Conservation (phyloP, 2,888 invertebrate genomes). For the Aphrophora alni region DNA sequence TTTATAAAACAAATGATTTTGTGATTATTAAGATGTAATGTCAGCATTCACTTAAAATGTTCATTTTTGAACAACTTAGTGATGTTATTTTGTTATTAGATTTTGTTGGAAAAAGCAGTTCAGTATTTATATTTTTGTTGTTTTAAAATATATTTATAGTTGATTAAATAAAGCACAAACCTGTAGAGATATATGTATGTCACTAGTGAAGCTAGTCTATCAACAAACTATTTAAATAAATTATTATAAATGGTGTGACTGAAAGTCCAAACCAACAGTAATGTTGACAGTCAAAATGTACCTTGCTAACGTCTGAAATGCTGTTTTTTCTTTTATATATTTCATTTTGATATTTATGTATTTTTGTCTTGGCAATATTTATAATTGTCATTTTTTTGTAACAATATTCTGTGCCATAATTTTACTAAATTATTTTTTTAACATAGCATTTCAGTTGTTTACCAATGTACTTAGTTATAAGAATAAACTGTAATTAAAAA, state of each 20-base stretch:
- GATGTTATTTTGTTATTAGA: not conserved
- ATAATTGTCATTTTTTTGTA: not conserved
- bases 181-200: not conserved
- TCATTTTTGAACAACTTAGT: not conserved
- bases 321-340: not conserved
- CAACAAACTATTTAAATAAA: not conserved
- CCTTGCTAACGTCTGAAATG: not conserved
- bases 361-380: not conserved
- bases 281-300: not conserved
- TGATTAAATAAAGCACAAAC: not conserved
- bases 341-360: not conserved
- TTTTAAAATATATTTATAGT: not conserved
- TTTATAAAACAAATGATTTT: not conserved
- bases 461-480: not conserved
- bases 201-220: not conserved
- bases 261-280: not conserved
- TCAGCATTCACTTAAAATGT: not conserved
- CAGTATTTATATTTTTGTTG: not conserved
- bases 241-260: not conserved
- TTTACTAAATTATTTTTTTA: not conserved
- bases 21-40: not conserved
- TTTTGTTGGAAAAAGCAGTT: not conserved
- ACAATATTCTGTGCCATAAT: not conserved
- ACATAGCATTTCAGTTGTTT: not conserved
- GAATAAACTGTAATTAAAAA: not conserved